These are phyloP conservation scores for Kuschelorhynchus macadamiae DNA, from an alignment of 2,888 invertebrate genomes.

Conservation along the genomic window DNA sequence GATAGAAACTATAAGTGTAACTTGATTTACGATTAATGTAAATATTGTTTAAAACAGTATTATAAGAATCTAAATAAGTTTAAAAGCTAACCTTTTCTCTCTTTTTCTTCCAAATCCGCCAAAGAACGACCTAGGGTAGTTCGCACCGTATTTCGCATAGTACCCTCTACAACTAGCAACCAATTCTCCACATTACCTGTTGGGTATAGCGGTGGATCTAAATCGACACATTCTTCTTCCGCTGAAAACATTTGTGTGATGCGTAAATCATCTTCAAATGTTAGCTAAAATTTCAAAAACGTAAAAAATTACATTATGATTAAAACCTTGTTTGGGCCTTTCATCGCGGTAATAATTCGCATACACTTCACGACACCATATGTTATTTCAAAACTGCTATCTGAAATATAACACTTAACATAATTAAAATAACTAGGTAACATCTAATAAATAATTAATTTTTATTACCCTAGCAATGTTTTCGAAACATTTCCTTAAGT, in stretches of 20 bases:
- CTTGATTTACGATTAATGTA: no score
- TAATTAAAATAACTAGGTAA: no score
- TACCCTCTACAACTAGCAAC: slow-evolving; percentile 78
- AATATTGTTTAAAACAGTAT: no score
- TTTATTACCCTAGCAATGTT: slow-evolving; percentile 78
- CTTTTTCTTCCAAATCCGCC: slow-evolving; percentile 64
- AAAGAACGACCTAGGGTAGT: slow-evolving; percentile 69
- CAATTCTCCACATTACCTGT: slow-evolving; percentile 83
- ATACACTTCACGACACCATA: no score
- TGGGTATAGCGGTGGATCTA: slow-evolving; percentile 78
- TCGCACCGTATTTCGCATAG: slow-evolving; percentile 77
- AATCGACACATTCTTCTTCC: slow-evolving; percentile 81
- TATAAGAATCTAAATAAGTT: neutral
- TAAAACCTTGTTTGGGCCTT: no score
- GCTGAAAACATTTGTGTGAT: slow-evolving; percentile 84
- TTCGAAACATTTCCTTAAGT: slow-evolving; percentile 88
- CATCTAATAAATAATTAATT: no score
- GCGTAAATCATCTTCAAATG: slow-evolving; percentile 78
- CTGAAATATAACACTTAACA: no score
- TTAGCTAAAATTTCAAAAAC: slow-evolving; percentile 68
- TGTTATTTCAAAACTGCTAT: no score
- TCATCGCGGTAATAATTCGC: no score
- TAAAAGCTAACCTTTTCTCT: slow-evolving; percentile 63
- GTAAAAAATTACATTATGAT: neutral
- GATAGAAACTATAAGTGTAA: no score